These are phyloP conservation scores for Buteo buteo DNA, from an alignment of 2,113 vertebrate genomes.

Conservation along the genomic window DNA sequence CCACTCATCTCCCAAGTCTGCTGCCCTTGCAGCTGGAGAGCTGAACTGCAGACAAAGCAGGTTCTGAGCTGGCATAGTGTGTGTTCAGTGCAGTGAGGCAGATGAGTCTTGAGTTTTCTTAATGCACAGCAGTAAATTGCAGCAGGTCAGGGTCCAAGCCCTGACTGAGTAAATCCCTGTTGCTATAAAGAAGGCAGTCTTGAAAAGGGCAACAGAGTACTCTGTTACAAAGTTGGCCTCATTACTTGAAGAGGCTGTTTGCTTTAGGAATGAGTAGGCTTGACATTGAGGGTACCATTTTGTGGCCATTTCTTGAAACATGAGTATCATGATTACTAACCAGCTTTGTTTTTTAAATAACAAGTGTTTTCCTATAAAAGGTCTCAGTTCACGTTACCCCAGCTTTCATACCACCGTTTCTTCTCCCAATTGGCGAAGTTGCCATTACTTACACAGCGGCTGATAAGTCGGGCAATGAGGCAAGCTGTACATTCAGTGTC, in stretches of 20 bases:
- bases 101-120: not conserved
- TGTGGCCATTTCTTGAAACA: not conserved
- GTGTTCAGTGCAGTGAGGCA: not conserved
- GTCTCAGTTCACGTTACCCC: constrained; percentile 86
- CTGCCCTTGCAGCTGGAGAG: not conserved
- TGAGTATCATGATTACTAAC: not conserved
- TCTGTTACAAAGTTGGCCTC: rapidly evolving
- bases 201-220: not conserved
- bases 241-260: not conserved
- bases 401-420: constrained; percentile 85
- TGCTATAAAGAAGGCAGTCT: not conserved
- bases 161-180: not conserved
- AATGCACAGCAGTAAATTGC: not conserved
- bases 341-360: constrained; percentile 16
- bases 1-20: not conserved
- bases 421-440: constrained; percentile 87
- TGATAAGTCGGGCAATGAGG: constrained; percentile 85
- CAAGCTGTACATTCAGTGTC: constrained; percentile 89
- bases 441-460: constrained; percentile 84
- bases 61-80: not conserved
- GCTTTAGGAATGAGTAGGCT: not conserved
- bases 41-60: not conserved
- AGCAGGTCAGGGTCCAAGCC: not conserved
- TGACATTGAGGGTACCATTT: not conserved
- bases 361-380: constrained; percentile 65